phyloP scores from a whole-genome alignment of 2,888 invertebrate species.

The Laothoe populi region DNA sequence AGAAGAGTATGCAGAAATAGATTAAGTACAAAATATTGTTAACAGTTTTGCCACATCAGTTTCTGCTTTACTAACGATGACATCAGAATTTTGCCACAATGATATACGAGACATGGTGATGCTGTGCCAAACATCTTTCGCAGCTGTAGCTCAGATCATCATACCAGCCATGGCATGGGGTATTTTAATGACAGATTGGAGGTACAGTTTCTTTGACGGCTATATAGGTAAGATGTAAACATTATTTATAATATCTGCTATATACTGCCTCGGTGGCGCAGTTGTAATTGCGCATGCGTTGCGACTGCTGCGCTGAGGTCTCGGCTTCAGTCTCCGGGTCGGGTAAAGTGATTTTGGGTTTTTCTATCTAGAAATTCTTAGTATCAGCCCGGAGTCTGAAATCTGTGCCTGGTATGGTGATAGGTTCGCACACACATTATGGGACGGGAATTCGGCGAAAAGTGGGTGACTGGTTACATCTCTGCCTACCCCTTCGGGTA shows the following conservation, averaged over 20 bases:
- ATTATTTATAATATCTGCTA: background rate
- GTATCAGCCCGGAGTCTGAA: too few relatives aligned
- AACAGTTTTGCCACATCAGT: conserved; percentile 62
- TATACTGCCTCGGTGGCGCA: too few relatives aligned
- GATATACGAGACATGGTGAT: conserved; percentile 62
- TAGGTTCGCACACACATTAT: too few relatives aligned
- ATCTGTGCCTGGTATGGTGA: too few relatives aligned
- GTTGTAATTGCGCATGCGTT: too few relatives aligned
- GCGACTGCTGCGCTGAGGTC: too few relatives aligned
- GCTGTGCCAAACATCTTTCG: conserved; percentile 58
- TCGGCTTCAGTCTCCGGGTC: too few relatives aligned
- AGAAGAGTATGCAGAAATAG: background rate
- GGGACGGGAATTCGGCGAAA: too few relatives aligned
- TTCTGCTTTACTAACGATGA: conserved; percentile 52
- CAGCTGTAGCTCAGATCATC: conserved; percentile 52
- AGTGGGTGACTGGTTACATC: too few relatives aligned
- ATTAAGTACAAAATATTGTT: conserved; percentile 24
- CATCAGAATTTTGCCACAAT: conserved; percentile 63
- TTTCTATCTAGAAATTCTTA: too few relatives aligned
- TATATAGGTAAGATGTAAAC: conserved; percentile 51
- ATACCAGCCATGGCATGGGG: conserved; percentile 61
- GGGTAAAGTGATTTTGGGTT: too few relatives aligned
- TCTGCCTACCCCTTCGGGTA: too few relatives aligned
- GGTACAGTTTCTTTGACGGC: conserved; percentile 51
- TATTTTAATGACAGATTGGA: conserved; percentile 60